Evolutionary conservation across 2,888 invertebrate species (phyloP).

Genomic region (Amblyjoppa fuscipennis): DNA sequence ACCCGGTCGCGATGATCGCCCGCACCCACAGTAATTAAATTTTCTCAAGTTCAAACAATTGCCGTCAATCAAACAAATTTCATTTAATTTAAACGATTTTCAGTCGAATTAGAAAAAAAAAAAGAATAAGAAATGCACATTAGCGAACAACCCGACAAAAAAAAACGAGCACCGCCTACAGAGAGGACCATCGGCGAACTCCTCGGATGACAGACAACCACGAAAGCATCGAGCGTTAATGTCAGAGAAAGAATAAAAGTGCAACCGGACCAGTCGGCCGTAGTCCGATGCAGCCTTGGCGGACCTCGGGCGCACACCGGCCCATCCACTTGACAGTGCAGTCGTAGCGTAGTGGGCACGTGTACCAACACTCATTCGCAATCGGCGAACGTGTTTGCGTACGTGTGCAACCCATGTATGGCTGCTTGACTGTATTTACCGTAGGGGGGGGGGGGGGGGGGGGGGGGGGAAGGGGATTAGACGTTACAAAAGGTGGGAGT

Average conservation of each 20-base stretch:
- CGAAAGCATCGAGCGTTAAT: not conserved
- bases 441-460: not conserved
- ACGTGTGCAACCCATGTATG: conserved; percentile 47
- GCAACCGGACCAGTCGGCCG: not conserved
- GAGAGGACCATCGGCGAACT: not conserved
- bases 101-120: not conserved
- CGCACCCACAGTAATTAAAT: not conserved
- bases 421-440: conserved; percentile 44
- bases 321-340: conserved; percentile 9
- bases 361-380: conserved; percentile 44
- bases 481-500: conserved; percentile 14
- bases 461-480: conserved; percentile 7
- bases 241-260: conserved; percentile 1
- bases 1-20: not conserved
- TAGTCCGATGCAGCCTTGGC: conserved; percentile 31
- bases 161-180: not conserved
- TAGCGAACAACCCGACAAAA: not conserved
- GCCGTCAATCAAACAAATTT: not conserved
- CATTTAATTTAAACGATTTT: not conserved
- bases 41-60: not conserved
- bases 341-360: conserved; percentile 26
- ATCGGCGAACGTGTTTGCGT: conserved; percentile 34
- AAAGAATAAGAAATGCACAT: not conserved
- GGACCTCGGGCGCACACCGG: not conserved
- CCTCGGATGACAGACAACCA: not conserved